Percentiles rank a stretch among this genome's conserved stretches.
These are phyloP conservation scores for Prunella strophiata DNA, from an alignment of 2,797 vertebrate species.

Conservation along the genomic window DNA sequence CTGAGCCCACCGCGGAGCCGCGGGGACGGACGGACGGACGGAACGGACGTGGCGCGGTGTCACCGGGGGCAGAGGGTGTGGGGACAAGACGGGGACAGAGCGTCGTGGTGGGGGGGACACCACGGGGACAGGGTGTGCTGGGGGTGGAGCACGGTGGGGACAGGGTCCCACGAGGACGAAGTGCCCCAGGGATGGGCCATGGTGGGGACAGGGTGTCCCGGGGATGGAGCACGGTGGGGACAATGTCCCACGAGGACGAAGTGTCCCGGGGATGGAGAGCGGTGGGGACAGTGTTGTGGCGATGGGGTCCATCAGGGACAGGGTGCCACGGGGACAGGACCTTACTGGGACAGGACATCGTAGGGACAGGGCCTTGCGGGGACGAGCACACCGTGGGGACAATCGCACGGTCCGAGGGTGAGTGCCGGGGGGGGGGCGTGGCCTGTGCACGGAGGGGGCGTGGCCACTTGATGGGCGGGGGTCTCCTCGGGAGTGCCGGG, in stretches of 20 bases:
- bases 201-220: background rate
- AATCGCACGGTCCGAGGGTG: background rate
- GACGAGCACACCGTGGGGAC: background rate
- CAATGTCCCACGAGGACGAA: background rate
- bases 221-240: background rate
- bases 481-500: background rate
- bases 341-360: background rate
- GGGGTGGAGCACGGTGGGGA: background rate
- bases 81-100: background rate
- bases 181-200: rapidly evolving
- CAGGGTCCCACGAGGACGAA: background rate
- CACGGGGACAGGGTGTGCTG: background rate
- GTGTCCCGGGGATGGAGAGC: rapidly evolving
- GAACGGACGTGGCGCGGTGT: background rate
- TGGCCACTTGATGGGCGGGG: background rate
- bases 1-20: background rate
- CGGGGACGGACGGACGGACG: background rate
- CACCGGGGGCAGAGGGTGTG: background rate
- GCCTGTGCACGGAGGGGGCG: background rate
- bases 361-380: background rate
- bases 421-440: background rate
- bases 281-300: background rate
- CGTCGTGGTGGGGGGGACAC: background rate
- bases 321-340: background rate
- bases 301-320: background rate